A percentile compares a stretch with the other conserved stretches of the same genome.
These are phyloP conservation scores for Sparidentex hasta DNA, from an alignment of 2,797 vertebrate genomes.

Conservation along the genomic window DNA sequence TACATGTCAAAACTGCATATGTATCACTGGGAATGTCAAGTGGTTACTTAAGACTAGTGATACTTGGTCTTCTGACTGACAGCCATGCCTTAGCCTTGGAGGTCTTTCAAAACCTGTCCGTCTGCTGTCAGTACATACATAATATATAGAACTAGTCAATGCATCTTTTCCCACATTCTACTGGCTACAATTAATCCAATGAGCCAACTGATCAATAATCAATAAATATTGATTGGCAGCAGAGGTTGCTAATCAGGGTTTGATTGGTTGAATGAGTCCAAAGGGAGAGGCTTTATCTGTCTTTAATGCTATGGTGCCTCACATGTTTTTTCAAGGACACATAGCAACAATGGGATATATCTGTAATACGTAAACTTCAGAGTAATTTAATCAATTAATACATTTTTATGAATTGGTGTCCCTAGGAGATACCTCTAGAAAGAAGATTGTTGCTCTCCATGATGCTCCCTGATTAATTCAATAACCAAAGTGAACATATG, in stretches of 20 bases:
- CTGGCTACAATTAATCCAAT: constrained; percentile 79
- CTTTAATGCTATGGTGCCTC: constrained; percentile 28
- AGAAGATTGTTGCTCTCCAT: background rate
- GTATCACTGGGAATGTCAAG: constrained; percentile 32
- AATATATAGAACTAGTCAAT: constrained; percentile 77
- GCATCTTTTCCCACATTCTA: constrained; percentile 73
- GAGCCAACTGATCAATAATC: constrained; percentile 72
- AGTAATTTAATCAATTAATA: too few species aligned
- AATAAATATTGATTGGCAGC: constrained; percentile 71
- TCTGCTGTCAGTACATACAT: constrained; percentile 75
- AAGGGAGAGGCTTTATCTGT: constrained; percentile 44
- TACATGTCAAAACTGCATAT: constrained; percentile 20
- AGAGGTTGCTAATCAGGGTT: constrained; percentile 75
- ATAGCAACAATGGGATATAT: constrained; percentile 10
- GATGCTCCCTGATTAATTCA: background rate
- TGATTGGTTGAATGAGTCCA: constrained; percentile 74
- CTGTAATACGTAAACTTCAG: too few species aligned
- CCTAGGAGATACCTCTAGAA: background rate
- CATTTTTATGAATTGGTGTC: background rate
- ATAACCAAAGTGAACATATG: constrained; percentile 1
- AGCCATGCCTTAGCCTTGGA: constrained; percentile 28
- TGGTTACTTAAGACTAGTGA: constrained; percentile 20
- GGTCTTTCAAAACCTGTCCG: constrained; percentile 42
- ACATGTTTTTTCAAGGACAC: constrained; percentile 6
- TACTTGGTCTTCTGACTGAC: constrained; percentile 15